Conservation (phyloP, 2,797 vertebrate species). For the Anas georgica region DNA sequence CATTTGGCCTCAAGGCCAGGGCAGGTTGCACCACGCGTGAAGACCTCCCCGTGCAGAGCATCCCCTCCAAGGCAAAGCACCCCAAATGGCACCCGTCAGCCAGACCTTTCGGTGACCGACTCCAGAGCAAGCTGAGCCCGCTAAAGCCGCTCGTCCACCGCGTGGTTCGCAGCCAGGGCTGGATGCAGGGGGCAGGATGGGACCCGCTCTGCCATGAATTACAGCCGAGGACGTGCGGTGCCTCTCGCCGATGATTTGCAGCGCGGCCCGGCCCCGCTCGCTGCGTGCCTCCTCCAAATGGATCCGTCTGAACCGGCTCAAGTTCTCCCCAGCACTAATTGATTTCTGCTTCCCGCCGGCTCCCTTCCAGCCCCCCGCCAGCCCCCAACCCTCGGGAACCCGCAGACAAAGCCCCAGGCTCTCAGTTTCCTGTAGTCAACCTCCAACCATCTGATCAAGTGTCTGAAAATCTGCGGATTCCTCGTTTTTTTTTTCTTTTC, state of each 20-base stretch:
- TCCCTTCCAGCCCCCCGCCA: constrained; percentile 21
- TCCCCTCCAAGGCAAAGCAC: accelerated
- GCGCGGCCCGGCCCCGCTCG: not conserved
- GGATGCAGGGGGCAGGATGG: not conserved
- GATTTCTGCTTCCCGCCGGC: constrained; percentile 15
- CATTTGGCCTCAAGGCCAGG: accelerated
- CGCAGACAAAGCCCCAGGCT: not conserved
- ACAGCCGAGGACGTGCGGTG: not conserved
- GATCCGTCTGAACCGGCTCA: constrained; percentile 14
- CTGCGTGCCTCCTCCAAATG: not conserved
- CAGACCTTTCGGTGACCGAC: not conserved
- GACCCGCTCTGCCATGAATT: not conserved
- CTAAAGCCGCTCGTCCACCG: not conserved
- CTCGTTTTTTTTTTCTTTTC: not conserved
- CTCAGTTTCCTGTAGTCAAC: constrained; percentile 21
- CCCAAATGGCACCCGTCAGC: accelerated
- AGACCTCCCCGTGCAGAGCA: not conserved
- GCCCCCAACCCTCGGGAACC: constrained; percentile 30
- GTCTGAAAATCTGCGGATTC: constrained; percentile 19
- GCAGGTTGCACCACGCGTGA: accelerated
- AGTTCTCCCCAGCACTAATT: constrained; percentile 56
- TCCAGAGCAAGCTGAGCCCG: not conserved
- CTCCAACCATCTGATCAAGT: constrained; percentile 38
- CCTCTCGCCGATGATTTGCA: not conserved
- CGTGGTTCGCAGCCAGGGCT: not conserved